Conservation (phyloP, 2,797 vertebrate species). For the Dromococcyx pavoninus region DNA sequence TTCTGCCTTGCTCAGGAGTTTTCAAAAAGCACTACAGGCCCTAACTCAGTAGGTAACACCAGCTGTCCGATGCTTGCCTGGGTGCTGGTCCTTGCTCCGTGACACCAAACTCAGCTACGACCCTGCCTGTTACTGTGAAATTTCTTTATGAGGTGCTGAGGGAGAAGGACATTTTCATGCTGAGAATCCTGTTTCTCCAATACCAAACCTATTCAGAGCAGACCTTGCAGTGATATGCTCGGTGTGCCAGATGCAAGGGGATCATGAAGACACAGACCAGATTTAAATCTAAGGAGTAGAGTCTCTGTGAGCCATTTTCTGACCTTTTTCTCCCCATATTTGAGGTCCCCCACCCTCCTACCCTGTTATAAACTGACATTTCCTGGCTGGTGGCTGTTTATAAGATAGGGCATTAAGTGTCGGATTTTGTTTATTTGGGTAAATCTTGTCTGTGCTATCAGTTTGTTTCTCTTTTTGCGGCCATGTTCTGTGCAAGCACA, state of each 20-base stretch:
- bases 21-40: background rate
- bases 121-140: background rate
- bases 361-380: background rate
- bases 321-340: background rate
- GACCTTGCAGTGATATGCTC: background rate
- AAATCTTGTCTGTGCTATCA: background rate
- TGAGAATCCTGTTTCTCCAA: background rate
- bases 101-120: background rate
- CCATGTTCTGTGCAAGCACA: background rate
- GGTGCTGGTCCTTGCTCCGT: background rate
- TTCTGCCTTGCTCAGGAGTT: background rate
- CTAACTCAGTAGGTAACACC: background rate
- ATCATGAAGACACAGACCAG: background rate
- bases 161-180: background rate
- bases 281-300: background rate
- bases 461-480: background rate
- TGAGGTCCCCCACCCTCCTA: background rate
- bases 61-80: background rate
- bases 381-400: background rate
- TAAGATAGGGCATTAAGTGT: background rate
- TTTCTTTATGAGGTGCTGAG: background rate
- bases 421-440: background rate
- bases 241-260: background rate
- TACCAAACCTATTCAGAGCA: background rate
- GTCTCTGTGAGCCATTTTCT: background rate